Percentiles rank a stretch among this genome's conserved stretches.
phyloP scores from a whole-genome alignment of 2,797 vertebrate species.

The Agapornis canus region DNA sequence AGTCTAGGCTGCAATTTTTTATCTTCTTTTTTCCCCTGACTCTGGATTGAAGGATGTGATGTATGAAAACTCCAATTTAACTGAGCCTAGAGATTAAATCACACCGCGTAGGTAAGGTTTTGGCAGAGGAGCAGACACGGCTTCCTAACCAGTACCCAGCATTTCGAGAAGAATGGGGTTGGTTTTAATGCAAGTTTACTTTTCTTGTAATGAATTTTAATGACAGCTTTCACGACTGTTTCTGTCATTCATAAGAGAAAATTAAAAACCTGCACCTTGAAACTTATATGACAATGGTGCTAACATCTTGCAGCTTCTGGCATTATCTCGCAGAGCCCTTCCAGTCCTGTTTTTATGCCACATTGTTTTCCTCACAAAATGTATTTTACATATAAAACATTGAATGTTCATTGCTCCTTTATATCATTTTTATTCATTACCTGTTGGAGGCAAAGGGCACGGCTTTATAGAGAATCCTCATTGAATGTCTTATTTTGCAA shows the following conservation, averaged over 20 bases:
- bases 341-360: constrained; percentile 67
- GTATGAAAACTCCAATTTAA: constrained; percentile 10
- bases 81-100: constrained; percentile 31
- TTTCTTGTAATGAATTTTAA: constrained; percentile 77
- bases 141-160: constrained; percentile 40
- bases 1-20: neutral
- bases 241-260: constrained; percentile 69
- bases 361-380: constrained; percentile 75
- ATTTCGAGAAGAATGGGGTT: constrained; percentile 41
- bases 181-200: constrained; percentile 70
- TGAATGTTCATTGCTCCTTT: constrained; percentile 69
- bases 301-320: constrained; percentile 68
- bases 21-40: neutral
- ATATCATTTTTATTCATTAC: constrained; percentile 59
- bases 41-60: neutral
- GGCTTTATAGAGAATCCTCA: constrained; percentile 65
- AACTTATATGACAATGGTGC: constrained; percentile 51
- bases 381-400: constrained; percentile 74
- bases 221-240: constrained; percentile 55
- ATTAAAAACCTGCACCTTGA: constrained; percentile 73
- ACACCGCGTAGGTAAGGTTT: constrained; percentile 16
- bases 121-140: constrained; percentile 34
- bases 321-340: constrained; percentile 70
- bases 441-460: constrained; percentile 58
- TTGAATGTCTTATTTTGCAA: constrained; percentile 76